Evolutionary conservation across 2,888 invertebrate genomes (phyloP), one percentile per base, ranked within the genome.

Genomic region (Athetis lepigone): DNA sequence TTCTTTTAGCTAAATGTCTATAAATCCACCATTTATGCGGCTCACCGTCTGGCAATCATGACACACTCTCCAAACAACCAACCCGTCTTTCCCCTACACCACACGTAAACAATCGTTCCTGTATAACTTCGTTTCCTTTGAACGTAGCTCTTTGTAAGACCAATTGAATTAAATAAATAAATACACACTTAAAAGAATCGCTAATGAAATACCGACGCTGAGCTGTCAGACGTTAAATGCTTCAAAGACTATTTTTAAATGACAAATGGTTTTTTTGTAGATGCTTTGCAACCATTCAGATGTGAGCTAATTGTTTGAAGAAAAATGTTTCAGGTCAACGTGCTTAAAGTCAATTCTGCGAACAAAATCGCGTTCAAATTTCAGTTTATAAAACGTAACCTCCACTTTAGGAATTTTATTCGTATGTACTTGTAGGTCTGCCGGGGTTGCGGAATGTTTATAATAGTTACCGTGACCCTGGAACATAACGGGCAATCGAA

Each of bases 151-250:
- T 87, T 88, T 88, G 83, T 81, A 67, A 65, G 67, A 82, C 82
- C 84, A 88, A 87, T 89, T 85, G 85, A 85, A 87, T 87, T 82
- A 86, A 86, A 87, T 84, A 86, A 87, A 85, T 85, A 87, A 86
- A 85, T 83, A 70, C 63, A 79, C 73, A 77, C 80, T 76, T 82
- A 70, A 67, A 83, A 75, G 77, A 72, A 65, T 63, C 60, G 57
- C 67, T 83, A 83, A 83, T 85, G 79, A 81, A 73, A 84, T 79
- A 75, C 65, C 56, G 25, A 59, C 50, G 29, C 21, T 45, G 42
- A 47, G 57, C 60, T 52, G 50, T 67, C 39, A 52, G 46, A 42
- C 54, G 47, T 46, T 46, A 16, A 43, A 19, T 42, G 57, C 54
- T 68, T 61, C 47, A 0, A 6, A 37, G 29, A 64, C 64, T 62